Conservation (phyloP, 2,888 invertebrate genomes). For the Thera obeliscata region DNA sequence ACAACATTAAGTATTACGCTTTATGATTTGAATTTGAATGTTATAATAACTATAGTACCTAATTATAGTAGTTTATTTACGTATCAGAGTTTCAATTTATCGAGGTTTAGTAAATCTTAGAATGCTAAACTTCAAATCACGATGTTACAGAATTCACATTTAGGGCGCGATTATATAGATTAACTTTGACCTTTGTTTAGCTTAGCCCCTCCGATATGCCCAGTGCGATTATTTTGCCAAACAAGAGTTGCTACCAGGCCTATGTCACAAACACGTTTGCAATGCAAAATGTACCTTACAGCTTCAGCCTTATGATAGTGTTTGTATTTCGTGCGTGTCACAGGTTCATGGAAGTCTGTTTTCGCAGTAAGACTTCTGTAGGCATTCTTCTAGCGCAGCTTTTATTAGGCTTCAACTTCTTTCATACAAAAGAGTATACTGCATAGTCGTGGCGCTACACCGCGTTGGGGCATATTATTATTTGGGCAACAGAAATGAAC, state of each 20-base stretch:
- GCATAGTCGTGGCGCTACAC: neutral
- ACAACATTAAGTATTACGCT: no score
- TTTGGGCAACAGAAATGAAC: no score
- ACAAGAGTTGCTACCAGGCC: neutral
- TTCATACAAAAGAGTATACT: neutral
- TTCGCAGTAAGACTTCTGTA: neutral
- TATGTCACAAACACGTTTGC: neutral
- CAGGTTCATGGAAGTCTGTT: neutral
- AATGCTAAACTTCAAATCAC: no score
- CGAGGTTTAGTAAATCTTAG: no score
- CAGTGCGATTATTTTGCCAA: neutral
- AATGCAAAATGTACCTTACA: conserved; percentile 5
- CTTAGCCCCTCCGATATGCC: conserved; percentile 1
- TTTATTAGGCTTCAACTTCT: conserved; percentile 10
- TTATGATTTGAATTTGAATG: no score
- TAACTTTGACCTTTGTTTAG: conserved; percentile 7
- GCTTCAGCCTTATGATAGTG: neutral
- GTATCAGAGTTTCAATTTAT: no score
- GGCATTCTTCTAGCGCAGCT: neutral
- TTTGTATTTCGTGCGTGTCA: neutral
- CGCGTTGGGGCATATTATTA: neutral
- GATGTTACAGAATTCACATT: neutral
- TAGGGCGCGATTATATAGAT: conserved; percentile 7
- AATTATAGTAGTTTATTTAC: no score
- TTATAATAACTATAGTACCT: no score